Base-by-base conservation (phyloP, 2,797 vertebrate species). In the Neosalanx taihuensis region DNA sequence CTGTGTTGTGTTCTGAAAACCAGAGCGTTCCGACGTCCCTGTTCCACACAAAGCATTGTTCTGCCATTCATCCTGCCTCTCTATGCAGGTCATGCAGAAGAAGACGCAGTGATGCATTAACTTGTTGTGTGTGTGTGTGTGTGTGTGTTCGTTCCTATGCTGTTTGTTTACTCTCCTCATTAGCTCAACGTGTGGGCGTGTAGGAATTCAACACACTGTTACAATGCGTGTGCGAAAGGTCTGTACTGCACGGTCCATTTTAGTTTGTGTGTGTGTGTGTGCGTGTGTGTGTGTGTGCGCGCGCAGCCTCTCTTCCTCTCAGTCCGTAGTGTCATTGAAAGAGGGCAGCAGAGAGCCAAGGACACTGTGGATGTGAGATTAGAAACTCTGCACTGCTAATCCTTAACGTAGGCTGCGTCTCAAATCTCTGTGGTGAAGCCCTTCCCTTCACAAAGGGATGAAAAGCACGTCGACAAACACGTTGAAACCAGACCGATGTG, bases 11-110 rank as follows among this genome's bases (percentile, higher is more conserved):
- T 71, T 74, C 70, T 65, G 60, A 71, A 61, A 61, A 76, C 37
- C 72, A 62, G 49, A 75, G 37, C 9, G 59, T 67, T 80, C 80
- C 76, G 78, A 66, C 75, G 72, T 81, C 71, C 72, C 66, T 58
- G 53, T 69, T 72, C 30, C 30, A 67, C 20, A 46, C 12, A 26
- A 30, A 12, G 46, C 64, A 15, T 26, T 49, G 20, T 37, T 30
- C 35, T 49, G 59, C 6, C 51, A 53, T n/a, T 53, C 51, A 17
- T 17, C 51, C 51, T 41, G 37, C 2, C 51, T 17, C 18, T 17
- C 18, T n/a, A 53, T 3, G 18, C 51, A 17, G 18, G 15, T 17
- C 51, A 53, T 53, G 51, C 51, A 53, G 51, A 53, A 18, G 3
- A 53, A 13, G 1, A 15, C 4, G 1, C 23, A 26, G 23, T 26